Evolutionary conservation across 2,888 invertebrate species (phyloP), one percentile per base, ranked within the genome.

Genomic region (Cryptocephalus moraei): DNA sequence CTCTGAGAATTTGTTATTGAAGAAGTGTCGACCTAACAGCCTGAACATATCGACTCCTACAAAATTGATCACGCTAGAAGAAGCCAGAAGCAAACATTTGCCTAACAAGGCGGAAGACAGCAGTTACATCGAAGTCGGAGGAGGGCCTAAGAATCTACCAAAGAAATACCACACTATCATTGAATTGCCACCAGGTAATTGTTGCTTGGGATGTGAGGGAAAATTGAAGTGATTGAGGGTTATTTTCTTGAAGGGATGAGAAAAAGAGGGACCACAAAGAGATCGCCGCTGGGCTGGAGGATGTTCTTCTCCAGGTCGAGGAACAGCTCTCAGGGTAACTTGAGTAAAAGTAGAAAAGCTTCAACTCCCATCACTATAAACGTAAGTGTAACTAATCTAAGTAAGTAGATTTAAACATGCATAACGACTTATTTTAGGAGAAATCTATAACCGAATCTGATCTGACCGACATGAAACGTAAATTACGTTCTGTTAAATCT

Each of bases 111-210:
- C 73, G 22, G 71, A 75, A 46, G 78, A 82, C 42, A 80, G 83
- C 38, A 84, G 82, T 60, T 83, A 90, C 72, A 75, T 86, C 67
- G 78, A 83, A 75, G 75, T 91, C 62, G 73, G 89, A 61, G 84
- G 87, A 45, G 80, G 94, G 54, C 86, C 91, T 53, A 71, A 83
- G 57, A 79, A 83, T 70, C 67, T 93, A 65, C 80, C 87, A 50
- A 72, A 82, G 45, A 82, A 80, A 60, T 96, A 94, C 66, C 96
- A 96, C 69, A 96, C 96, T 0, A 87, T 96, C 4, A 78, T 96
- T 55, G 93, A 95, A 48, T 73, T 93, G 40, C 95, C 94, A 0
- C 54, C 61, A 44, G 64, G 64, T 62, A 39, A 45, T 9, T 42
- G 14, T 42, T 11, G 9, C n/a, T 42, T 41, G 3, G n/a, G 8